These are phyloP conservation scores for Hemaris fuciformis DNA, from an alignment of 2,888 invertebrate genomes.

Conservation along the genomic window DNA sequence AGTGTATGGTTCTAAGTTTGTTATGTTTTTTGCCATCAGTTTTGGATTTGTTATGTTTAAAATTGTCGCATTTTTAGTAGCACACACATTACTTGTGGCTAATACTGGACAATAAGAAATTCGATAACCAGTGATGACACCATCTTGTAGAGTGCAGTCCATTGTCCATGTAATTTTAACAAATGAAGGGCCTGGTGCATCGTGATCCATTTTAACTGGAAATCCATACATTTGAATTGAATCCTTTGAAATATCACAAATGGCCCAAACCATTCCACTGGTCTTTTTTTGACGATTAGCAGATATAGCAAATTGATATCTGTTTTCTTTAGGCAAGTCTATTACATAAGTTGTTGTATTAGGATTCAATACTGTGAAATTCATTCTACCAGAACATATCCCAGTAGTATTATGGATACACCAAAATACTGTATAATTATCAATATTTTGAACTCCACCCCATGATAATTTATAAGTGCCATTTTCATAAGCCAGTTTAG, in stretches of 20 bases:
- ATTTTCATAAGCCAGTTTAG: conserved; percentile 87
- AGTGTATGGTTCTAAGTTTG: conserved; percentile 86
- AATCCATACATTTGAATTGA: conserved; percentile 80
- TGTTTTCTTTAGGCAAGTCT: conserved; percentile 80
- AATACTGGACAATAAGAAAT: conserved; percentile 87
- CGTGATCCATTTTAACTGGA: conserved; percentile 59
- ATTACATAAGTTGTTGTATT: conserved; percentile 78
- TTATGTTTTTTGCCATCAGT: conserved; percentile 80
- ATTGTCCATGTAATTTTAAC: conserved; percentile 86
- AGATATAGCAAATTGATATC: conserved; percentile 90
- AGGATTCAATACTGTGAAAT: conserved; percentile 61
- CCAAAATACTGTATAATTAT: conserved; percentile 92
- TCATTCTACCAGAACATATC: conserved; percentile 80
- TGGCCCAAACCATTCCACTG: conserved; percentile 93
- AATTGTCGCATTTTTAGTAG: conserved; percentile 59
- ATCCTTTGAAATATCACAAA: conserved; percentile 82
- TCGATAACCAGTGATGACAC: conserved; percentile 87
- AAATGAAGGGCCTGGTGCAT: conserved; percentile 60
- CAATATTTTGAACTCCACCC: conserved; percentile 81
- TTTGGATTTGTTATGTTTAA: conserved; percentile 67
- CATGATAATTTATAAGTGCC: conserved; percentile 89
- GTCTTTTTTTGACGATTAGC: conserved; percentile 86
- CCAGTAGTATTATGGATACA: conserved; percentile 77
- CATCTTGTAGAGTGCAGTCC: conserved; percentile 87
- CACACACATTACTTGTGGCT: conserved; percentile 79